Conservation (phyloP, 2,113 vertebrate genomes). For the Chinchilla lanigera region DNA sequence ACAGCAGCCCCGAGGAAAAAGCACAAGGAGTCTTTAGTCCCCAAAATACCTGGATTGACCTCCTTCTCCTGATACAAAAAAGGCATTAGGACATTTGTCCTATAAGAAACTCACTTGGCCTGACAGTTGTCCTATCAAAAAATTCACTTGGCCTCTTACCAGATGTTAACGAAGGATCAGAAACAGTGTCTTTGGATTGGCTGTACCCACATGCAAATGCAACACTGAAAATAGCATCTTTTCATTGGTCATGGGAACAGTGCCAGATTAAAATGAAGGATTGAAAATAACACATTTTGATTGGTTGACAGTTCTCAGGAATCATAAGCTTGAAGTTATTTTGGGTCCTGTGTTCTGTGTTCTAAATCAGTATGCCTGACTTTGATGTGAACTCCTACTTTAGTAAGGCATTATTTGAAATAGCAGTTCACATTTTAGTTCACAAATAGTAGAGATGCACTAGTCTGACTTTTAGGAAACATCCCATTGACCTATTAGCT, state of each 20-base stretch:
- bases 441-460: not conserved
- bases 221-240: not conserved
- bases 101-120: not conserved
- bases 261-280: not conserved
- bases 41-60: not conserved
- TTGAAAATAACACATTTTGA: not conserved
- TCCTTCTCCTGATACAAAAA: not conserved
- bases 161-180: not conserved
- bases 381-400: not conserved
- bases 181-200: not conserved
- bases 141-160: not conserved
- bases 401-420: not conserved
- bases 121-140: not conserved
- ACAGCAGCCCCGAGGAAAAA: not conserved
- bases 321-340: not conserved
- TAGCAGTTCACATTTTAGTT: not conserved
- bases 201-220: not conserved
- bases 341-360: not conserved
- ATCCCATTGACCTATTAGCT: not conserved
- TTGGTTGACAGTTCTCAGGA: not conserved
- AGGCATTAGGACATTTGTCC: not conserved
- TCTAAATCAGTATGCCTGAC: not conserved
- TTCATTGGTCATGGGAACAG: not conserved
- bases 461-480: not conserved
- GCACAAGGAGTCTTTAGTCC: not conserved